Conservation (phyloP, 1,140 invertebrate species). For the Lepidurus packardi region DNA sequence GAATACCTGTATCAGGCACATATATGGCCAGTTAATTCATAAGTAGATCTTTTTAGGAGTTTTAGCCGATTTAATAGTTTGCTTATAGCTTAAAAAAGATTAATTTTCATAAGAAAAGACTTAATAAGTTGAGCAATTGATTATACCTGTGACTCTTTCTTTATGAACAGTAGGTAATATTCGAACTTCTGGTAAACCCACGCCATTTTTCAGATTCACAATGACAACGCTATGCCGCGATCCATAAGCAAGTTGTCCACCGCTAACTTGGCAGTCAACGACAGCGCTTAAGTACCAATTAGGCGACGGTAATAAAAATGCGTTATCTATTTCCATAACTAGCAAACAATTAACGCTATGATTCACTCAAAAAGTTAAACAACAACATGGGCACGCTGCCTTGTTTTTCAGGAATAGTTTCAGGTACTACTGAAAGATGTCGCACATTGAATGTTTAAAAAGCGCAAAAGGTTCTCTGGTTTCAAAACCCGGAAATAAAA, state of each 20-base stretch:
- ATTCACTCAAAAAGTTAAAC: not conserved
- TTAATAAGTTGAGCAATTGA: not conserved
- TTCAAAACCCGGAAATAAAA: no score
- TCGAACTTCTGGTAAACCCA: conserved; percentile 18
- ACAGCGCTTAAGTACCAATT: conserved; percentile 32
- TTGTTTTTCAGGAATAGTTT: not conserved
- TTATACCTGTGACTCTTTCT: conserved; percentile 29
- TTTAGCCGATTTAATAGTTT: conserved; percentile 23
- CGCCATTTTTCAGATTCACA: conserved; percentile 19
- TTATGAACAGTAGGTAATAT: conserved; percentile 27
- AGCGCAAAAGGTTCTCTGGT: no score
- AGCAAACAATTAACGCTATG: not conserved
- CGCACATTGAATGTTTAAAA: no score
- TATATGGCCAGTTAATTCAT: conserved; percentile 24
- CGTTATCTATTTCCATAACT: not conserved
- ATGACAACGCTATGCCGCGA: conserved; percentile 24
- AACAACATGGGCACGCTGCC: not conserved
- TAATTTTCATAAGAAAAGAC: not conserved
- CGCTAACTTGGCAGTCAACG: conserved; percentile 23
- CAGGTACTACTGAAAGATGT: no score
- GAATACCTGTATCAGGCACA: not conserved
- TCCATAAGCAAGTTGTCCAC: conserved; percentile 27
- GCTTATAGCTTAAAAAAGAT: not conserved
- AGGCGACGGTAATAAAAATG: conserved; percentile 26
- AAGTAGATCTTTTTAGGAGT: conserved; percentile 8